Evolutionary conservation across 2,888 invertebrate species (phyloP).

Genomic region (Petrolisthes manimaculis): DNA sequence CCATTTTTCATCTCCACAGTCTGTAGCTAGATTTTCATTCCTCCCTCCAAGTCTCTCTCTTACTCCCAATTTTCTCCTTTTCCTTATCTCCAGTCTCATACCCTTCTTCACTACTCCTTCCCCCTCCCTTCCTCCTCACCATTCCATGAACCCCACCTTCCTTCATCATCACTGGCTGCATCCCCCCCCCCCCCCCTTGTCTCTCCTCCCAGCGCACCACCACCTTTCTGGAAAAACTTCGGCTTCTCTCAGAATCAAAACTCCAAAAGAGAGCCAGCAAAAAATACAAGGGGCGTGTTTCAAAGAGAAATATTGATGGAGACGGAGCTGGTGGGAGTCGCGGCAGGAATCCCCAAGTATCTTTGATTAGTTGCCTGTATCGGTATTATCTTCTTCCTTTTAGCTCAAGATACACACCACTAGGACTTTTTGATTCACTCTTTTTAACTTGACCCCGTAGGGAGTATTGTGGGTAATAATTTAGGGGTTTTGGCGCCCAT

Average conservation of each 20-base stretch:
- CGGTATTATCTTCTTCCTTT: no score
- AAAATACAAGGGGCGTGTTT: constrained; percentile 13
- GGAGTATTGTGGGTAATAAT: neutral
- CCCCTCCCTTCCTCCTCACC: neutral
- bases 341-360: constrained; percentile 23
- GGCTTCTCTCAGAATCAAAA: neutral
- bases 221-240: neutral
- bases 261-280: constrained; percentile 15
- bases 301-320: constrained; percentile 48
- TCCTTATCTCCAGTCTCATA: neutral
- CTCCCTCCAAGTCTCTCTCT: neutral
- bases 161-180: neutral
- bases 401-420: no score
- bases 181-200: neutral
- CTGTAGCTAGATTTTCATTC: neutral
- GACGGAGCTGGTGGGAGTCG: constrained; percentile 14
- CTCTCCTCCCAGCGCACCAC: neutral
- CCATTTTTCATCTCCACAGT: neutral
- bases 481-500: neutral
- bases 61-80: neutral
- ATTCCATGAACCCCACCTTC: neutral
- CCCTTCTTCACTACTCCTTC: neutral
- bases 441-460: no score
- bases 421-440: no score
- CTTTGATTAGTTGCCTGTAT: constrained; percentile 29